Evolutionary conservation across 2,113 vertebrate species (phyloP), one percentile per base, ranked within the genome.

Genomic region (Sprattus sprattus): DNA sequence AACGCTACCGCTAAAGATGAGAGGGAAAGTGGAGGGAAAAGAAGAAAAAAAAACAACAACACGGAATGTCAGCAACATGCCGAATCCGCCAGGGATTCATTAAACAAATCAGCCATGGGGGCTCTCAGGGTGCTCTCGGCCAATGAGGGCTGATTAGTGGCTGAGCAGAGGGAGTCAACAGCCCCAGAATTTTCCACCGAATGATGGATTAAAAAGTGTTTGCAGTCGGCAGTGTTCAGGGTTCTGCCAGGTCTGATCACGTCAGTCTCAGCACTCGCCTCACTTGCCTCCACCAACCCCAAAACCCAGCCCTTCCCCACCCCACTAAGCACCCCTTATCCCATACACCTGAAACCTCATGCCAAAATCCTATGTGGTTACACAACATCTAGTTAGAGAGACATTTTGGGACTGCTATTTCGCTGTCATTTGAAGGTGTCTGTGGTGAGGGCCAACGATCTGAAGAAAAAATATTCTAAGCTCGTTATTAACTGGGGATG

Each of bases 161-260:
- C 75, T 81, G 39, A 85, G 60, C 82, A 6, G 28, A 85, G 85
- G 82, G 39, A 85, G 84, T 88, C 86, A 86, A 84, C 86, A 82
- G 85, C 46, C 82, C 87, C 84, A 83, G 84, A 89, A 83, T 84
- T 57, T 85, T 50, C 82, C 82, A 81, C 81, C 28, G 78, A 45
- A 11, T 88, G 92, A 91, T 92, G 87, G 90, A 93, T 93, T 92
- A 85, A 91, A 89, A 85, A 49, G 54, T 49, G 52, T 84, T 88
- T 85, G 67, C 60, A 9, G 71, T 81, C 82, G 87, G 81, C 88
- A 84, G 75, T 39, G 60, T 47, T 75, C 82, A 44, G 28, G 60
- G 71, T 54, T 82, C 46, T 45, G 64, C 88, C 88, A 78, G 0
- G 39, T 16, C 10, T 71, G 64, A 71, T 71, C 64, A 71, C 32